phyloP scores from a whole-genome alignment of 2,888 invertebrate genomes.

The Drosophila lacicola region DNA sequence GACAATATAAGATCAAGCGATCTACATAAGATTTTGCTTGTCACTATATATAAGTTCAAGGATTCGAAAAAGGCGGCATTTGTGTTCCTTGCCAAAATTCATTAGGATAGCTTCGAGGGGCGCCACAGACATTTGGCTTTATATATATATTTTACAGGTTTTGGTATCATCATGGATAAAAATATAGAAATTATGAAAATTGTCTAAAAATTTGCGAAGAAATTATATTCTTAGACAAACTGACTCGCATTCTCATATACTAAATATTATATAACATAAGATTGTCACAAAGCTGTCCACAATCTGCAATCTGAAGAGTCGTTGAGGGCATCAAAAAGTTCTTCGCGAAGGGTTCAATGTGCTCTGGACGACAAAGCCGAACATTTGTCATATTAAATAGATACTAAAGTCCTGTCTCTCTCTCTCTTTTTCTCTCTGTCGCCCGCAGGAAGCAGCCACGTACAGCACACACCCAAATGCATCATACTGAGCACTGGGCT shows the following conservation, averaged over 20 bases:
- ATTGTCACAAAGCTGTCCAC: too few relatives aligned
- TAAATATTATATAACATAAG: too few relatives aligned
- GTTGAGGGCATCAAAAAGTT: background rate
- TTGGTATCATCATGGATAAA: background rate
- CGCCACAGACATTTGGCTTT: background rate
- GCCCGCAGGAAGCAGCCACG: slow-evolving; percentile 50
- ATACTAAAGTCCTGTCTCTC: too few relatives aligned
- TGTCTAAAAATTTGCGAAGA: too few relatives aligned
- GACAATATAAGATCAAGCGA: too few relatives aligned
- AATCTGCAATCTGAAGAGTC: background rate
- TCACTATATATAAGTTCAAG: too few relatives aligned
- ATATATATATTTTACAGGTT: background rate
- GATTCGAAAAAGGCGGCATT: too few relatives aligned
- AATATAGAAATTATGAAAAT: too few relatives aligned
- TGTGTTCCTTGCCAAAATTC: background rate
- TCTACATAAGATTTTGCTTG: too few relatives aligned
- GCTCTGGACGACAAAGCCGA: background rate
- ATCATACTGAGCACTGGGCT: slow-evolving; percentile 40
- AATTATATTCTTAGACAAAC: too few relatives aligned
- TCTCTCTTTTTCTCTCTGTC: background rate
- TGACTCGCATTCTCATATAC: too few relatives aligned
- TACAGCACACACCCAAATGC: slow-evolving; percentile 56
- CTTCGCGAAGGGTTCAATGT: background rate
- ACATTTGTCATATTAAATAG: too few relatives aligned
- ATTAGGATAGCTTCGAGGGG: background rate